A percentile compares a stretch with the other conserved stretches of the same genome.
These are phyloP conservation scores for Musca vetustissima DNA, from an alignment of 1,140 invertebrate genomes.

Conservation along the genomic window DNA sequence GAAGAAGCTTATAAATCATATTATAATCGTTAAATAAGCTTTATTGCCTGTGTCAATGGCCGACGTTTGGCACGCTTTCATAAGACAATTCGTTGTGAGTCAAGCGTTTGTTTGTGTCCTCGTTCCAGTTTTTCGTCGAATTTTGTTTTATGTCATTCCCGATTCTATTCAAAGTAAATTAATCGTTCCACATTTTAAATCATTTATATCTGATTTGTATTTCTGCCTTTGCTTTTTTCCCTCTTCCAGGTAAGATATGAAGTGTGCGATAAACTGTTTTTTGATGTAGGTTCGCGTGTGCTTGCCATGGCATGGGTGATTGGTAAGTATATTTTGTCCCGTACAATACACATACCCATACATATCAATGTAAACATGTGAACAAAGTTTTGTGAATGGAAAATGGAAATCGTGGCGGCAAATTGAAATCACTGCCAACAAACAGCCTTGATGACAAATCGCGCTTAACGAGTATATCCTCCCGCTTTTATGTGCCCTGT, in stretches of 20 bases:
- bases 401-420: not conserved
- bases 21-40: constrained; percentile 14
- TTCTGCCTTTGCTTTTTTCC: not conserved
- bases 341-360: not conserved
- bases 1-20: constrained; percentile 19
- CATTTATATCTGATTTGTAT: constrained; percentile 13
- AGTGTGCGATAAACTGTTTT: too few relatives aligned
- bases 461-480: not conserved
- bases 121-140: not conserved
- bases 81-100: not conserved
- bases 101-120: not conserved
- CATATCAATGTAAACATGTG: not conserved
- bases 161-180: constrained; percentile 30
- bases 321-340: too few relatives aligned
- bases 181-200: constrained; percentile 26
- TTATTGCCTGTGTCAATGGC: constrained; percentile 1
- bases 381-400: not conserved
- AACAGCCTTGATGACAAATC: constrained; percentile 11
- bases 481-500: not conserved
- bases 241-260: constrained; percentile 6
- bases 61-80: not conserved
- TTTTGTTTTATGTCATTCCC: constrained; percentile 20
- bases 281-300: too few relatives aligned
- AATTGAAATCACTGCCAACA: constrained; percentile 2
- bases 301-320: too few relatives aligned